Evolutionary conservation across 2,888 invertebrate genomes (phyloP), one percentile per base, ranked within the genome.

Genomic region (Magallana nippona): DNA sequence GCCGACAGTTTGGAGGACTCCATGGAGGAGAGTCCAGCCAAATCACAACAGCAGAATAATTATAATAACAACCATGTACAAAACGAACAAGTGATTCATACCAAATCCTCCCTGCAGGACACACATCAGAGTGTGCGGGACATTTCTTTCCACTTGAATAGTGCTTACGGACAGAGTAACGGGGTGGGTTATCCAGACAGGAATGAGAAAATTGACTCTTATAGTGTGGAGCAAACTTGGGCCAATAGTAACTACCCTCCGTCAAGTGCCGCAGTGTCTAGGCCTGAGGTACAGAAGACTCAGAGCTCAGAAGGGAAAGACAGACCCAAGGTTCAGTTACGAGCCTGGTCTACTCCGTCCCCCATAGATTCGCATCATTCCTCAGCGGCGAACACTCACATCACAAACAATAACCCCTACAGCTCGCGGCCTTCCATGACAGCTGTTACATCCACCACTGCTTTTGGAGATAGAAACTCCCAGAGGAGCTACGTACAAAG

Each of bases 1-100:
- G 86, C 90, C 1, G 93, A 93, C 85, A 92, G 92, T 86, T 84
- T 93, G 10, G 92, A 93, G 60, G 89, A 87, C 44, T 81, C 79
- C 0, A 78, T 80, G 58, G 22, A 19, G 44, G 71, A 32, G 55
- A 22, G 15, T 27, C 27, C 27, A 19, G 3, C 27, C 17, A 57
- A 57, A 17, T 27, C 13, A 15, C 17, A 19, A 58, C 44, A 71
- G 71, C 55, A 27, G n/a, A 63, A 58, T 17, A 57, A n/a, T 19
- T n/a, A 77, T 19, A 32, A 58, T 44, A 44, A 44, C 44, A 44
- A 44, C 22, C 32, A 17, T 11, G 11, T 80, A 13, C 57, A 32
- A 22, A 71, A 82, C 56, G 56, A 55, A 17, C 22, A 81, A 27
- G 82, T 82, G 19, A 82, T 82, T 27, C 71, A 71, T 19, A 71